Conservation (phyloP, 2,888 invertebrate genomes). For the Dryobotodes eremita region DNA sequence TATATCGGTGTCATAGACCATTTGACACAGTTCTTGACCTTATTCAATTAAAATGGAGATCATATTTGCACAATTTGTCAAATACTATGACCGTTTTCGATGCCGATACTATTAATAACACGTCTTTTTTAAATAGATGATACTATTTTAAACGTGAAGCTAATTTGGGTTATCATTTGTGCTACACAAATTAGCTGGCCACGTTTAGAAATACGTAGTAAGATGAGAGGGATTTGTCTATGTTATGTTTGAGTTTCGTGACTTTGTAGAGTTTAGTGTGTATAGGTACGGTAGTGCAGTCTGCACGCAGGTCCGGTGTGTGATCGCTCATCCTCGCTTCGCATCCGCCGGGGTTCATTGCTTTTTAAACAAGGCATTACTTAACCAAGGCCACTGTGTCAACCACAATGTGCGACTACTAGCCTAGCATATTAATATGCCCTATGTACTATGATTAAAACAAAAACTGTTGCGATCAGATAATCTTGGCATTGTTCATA, state of each 20-base stretch:
- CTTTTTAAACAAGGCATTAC: conserved; percentile 85
- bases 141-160: conserved; percentile 60
- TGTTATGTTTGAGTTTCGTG: conserved; percentile 19
- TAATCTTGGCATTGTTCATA: conserved; percentile 79
- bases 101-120: conserved; percentile 50
- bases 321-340: conserved; percentile 55
- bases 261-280: conserved; percentile 6
- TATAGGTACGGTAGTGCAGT: conserved; percentile 61
- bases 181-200: conserved; percentile 60
- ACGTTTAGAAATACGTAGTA: conserved; percentile 59
- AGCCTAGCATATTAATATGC: conserved; percentile 86
- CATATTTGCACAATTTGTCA: conserved; percentile 56
- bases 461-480: conserved; percentile 77
- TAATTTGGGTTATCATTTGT: conserved; percentile 55
- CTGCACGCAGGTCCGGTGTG: conserved; percentile 64
- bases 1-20: conserved; percentile 40
- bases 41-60: conserved; percentile 59
- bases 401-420: conserved; percentile 86
- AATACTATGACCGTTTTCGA: conserved; percentile 49
- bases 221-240: conserved; percentile 20
- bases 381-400: conserved; percentile 87
- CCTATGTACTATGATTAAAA: conserved; percentile 80
- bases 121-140: conserved; percentile 37
- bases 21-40: conserved; percentile 52
- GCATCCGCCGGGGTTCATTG: conserved; percentile 79